These are phyloP conservation scores for Pluvialis apricaria DNA, from an alignment of 2,113 vertebrate genomes.

Conservation along the genomic window DNA sequence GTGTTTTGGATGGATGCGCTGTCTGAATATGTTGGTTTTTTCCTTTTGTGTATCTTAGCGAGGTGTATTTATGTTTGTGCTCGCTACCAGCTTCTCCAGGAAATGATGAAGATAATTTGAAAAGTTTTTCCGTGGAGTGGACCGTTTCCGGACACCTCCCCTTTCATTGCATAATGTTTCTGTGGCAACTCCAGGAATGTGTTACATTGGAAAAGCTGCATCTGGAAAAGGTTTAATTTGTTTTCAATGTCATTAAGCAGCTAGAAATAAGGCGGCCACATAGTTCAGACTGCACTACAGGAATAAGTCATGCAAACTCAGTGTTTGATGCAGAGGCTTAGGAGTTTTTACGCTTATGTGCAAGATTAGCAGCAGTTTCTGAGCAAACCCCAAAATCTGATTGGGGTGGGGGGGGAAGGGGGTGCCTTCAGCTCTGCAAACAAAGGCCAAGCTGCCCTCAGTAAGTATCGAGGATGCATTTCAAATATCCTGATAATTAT, in stretches of 20 bases:
- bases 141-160: background rate
- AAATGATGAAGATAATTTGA: background rate
- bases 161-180: background rate
- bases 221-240: background rate
- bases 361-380: background rate
- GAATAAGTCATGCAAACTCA: background rate
- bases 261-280: background rate
- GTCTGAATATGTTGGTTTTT: rapidly evolving
- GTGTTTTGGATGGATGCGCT: background rate
- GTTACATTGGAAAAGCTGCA: background rate
- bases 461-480: background rate
- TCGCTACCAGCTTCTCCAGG: background rate
- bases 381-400: background rate
- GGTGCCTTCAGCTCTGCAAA: background rate
- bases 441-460: background rate
- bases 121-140: background rate
- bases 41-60: background rate
- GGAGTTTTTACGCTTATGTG: background rate
- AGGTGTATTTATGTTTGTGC: background rate
- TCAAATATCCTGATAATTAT: background rate
- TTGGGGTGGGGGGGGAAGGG: background rate
- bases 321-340: background rate
- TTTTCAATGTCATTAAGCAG: background rate
- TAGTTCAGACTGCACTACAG: background rate
- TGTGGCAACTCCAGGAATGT: background rate